Base-by-base conservation (phyloP, 2,888 invertebrate species). In the Hydropsyche betteni region DNA sequence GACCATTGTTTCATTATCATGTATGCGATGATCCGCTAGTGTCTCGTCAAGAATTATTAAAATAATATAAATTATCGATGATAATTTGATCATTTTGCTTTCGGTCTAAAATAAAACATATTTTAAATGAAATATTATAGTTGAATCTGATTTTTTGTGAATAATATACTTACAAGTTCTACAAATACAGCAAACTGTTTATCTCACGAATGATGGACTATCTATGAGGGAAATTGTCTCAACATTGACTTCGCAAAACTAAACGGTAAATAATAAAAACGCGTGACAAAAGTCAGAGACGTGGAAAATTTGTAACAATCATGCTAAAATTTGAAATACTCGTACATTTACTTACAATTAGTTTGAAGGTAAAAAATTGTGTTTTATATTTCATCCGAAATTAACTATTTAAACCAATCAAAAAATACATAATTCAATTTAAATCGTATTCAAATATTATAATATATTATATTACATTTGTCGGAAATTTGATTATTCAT, bases 1-100 rank as follows among this genome's bases (percentile, higher is more conserved):
- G 36, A 34, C 34, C 34, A 64, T 64, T 12, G 64, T 64, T 24
- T 34, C 64, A n/a, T 64, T 64, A n/a, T 64, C 64, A 5, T 64
- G 10, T 34, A 34, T 36, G 8, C 64, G 64, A 64, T 64, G 33
- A 10, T 34, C 36, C 12, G 34, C 64, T 10, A 34, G 12, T 55
- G 55, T 36, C 7, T 6, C 36, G 0, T n/a, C 34, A 6, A 64
- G 14, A 34, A 36, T 36, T 12, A 16, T 33, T 8, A 64, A 2
- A 64, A 64, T 10, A 36, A n/a, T 36, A 7, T 34, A 64, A 12
- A 53, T 53, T 53, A 1, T 53, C 0, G 12, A 12, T 12, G 34
- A 34, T 6, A 4, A 55, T 55, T 8, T 55, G 6, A 6, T n/a
- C 55, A 55, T 55, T n/a, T 12, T n/a, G 1, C 2, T n/a, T 55